phyloP scores from a whole-genome alignment of 1,140 invertebrate genomes.

The Bombus huntii region DNA sequence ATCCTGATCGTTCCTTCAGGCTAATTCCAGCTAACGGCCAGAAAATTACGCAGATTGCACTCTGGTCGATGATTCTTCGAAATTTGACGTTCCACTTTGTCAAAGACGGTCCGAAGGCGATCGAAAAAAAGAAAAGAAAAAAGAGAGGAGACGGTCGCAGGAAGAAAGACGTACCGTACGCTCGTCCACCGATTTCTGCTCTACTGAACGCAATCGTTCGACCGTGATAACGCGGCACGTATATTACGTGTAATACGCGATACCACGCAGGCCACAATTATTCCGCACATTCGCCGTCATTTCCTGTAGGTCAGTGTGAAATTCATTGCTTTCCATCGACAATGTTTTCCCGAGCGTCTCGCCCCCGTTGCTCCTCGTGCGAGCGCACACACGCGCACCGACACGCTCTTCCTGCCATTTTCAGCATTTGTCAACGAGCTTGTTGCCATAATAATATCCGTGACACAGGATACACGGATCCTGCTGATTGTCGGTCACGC shows the following conservation, averaged over 20 bases:
- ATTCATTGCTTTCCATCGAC: constrained; percentile 44
- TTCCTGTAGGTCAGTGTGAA: constrained; percentile 63
- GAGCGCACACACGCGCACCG: too few relatives aligned
- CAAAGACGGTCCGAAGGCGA: background rate
- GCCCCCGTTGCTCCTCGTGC: background rate
- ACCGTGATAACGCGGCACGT: constrained; percentile 48
- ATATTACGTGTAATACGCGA: constrained; percentile 40
- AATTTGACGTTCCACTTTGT: background rate
- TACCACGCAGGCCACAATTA: constrained; percentile 27
- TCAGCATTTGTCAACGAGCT: background rate
- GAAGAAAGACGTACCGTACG: constrained; percentile 1
- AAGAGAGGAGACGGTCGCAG: background rate
- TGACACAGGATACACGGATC: background rate
- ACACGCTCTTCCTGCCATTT: background rate
- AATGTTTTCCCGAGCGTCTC: background rate
- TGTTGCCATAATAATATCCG: background rate
- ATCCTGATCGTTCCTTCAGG: background rate
- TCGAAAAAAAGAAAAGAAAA: background rate
- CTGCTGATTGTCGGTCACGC: background rate
- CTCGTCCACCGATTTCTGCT: constrained; percentile 54
- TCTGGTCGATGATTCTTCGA: background rate
- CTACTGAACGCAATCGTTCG: constrained; percentile 46
- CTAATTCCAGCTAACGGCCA: background rate
- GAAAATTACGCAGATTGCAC: background rate
- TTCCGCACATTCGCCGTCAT: constrained; percentile 14